Conservation (phyloP, 2,888 invertebrate genomes). For the Ectemnius continuus region DNA sequence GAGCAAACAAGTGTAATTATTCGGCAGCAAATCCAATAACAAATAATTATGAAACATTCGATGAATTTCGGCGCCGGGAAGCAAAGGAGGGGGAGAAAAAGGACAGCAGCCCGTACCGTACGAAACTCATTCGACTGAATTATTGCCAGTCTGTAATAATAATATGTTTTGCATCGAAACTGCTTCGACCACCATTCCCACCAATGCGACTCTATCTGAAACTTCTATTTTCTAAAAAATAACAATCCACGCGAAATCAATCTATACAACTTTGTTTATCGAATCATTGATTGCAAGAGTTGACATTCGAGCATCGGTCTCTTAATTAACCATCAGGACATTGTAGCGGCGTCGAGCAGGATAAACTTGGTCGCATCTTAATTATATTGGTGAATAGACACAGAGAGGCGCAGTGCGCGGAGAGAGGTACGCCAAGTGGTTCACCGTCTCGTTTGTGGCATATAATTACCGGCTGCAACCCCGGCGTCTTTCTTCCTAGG, state of each 20-base stretch:
- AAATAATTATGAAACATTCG: slow-evolving; percentile 62
- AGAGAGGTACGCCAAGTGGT: no score
- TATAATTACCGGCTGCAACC: no score
- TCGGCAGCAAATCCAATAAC: slow-evolving; percentile 51
- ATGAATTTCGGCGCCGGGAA: slow-evolving; percentile 25
- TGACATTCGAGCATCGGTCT: no score
- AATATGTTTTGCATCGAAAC: slow-evolving; percentile 42
- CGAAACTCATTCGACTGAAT: slow-evolving; percentile 41
- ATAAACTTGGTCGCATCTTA: no score
- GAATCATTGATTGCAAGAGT: no score
- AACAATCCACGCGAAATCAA: neutral
- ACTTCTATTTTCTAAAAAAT: slow-evolving; percentile 13
- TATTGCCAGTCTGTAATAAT: slow-evolving; percentile 49
- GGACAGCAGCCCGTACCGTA: slow-evolving; percentile 29
- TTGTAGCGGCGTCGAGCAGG: no score
- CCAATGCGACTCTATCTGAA: neutral
- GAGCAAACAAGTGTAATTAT: slow-evolving; percentile 63
- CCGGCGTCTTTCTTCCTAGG: no score
- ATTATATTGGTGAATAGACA: no score
- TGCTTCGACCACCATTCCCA: slow-evolving; percentile 27
- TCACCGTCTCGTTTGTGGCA: no score
- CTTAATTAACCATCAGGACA: no score
- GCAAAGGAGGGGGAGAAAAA: slow-evolving; percentile 21
- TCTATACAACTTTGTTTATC: no score
- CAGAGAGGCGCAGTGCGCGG: no score